Evolutionary conservation across 2,888 invertebrate genomes (phyloP), one percentile per base, ranked within the genome.

Genomic region (Trilocha varians): DNA sequence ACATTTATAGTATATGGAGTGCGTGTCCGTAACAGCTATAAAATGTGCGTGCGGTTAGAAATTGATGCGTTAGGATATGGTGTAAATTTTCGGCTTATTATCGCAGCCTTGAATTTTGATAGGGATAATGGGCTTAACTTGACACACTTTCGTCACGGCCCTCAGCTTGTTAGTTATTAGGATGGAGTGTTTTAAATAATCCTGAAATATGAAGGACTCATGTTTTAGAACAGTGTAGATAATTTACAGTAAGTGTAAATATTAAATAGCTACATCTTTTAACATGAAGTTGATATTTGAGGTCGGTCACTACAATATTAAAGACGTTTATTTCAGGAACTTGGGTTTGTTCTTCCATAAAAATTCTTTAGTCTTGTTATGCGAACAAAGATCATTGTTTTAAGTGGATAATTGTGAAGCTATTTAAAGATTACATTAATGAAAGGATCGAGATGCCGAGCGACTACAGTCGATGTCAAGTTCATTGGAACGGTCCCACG

Each of bases 401-500:
- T 11, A 13, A 25, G 14, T 38, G n/a, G 9, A 18, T 8, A 18
- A 13, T 13, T 13, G 18, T 18, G 15, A 15, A 17, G 36, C n/a
- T 36, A 25, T 18, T 34, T 32, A 25, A 16, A 38, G 16, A 13
- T 25, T 11, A 42, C 49, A 53, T 43, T 47, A 49, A 50, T 50
- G 53, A 59, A 58, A 67, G 69, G 69, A 71, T 77, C 73, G 72
- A 63, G 65, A 70, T 72, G 66, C 67, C 62, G 49, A 48, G 59
- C 62, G 57, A 49, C 56, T 55, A 54, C 52, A 53, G 55, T 49
- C 53, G 52, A 52, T 59, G 64, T 71, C 78, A 82, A 84, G 82
- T 82, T 85, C 80, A 85, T 72, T 83, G 79, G 68, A 75, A 69
- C 73, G 52, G 56, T 53, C 77, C 76, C 74, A 82, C 80, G 78